Conservation (phyloP, 2,797 vertebrate genomes). For the Staurois parvus region DNA sequence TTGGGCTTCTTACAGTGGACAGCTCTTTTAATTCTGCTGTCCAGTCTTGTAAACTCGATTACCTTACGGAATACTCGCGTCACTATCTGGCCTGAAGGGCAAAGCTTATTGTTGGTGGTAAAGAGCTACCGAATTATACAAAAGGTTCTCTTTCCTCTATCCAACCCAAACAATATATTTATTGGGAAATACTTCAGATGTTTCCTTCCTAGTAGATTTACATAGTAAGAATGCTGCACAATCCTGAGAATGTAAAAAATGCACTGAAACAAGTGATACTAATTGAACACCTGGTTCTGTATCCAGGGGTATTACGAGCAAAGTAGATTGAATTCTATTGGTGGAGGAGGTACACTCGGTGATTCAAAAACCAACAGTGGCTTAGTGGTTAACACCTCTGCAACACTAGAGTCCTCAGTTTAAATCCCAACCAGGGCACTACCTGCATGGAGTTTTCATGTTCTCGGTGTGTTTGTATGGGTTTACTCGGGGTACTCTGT, state of each 20-base stretch:
- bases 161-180: neutral
- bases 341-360: neutral
- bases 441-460: too few species aligned
- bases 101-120: neutral
- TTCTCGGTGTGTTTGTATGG: too few species aligned
- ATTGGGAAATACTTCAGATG: neutral
- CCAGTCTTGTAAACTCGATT: neutral
- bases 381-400: too few species aligned
- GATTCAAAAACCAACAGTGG: neutral
- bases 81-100: neutral
- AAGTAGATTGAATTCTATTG: slow-evolving; percentile 10
- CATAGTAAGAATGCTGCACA: neutral
- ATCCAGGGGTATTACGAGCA: neutral
- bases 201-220: neutral
- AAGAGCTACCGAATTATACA: neutral
- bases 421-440: too few species aligned
- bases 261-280: neutral
- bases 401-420: too few species aligned
- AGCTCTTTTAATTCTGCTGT: neutral
- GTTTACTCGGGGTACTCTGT: too few species aligned
- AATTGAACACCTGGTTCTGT: neutral
- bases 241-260: neutral
- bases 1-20: neutral
- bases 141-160: neutral
- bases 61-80: neutral